Percentiles rank a stretch among this genome's conserved stretches.
These are phyloP conservation scores for Macrocentrus cingulum DNA, from an alignment of 1,140 invertebrate genomes.

Conservation along the genomic window DNA sequence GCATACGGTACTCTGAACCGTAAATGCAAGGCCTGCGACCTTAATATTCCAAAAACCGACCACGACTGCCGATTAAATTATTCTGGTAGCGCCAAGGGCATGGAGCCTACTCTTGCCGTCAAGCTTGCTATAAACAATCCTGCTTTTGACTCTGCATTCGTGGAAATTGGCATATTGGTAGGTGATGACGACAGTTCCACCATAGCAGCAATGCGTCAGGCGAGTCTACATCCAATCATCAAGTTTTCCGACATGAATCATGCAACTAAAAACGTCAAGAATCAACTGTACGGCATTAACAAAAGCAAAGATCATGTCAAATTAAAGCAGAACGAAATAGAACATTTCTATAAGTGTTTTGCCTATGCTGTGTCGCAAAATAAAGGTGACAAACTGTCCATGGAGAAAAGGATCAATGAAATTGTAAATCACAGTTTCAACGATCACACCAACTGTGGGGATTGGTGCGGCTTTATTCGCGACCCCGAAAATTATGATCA, in stretches of 20 bases:
- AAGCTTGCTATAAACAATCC: not conserved
- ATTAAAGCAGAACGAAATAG: not conserved
- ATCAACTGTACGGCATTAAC: not conserved
- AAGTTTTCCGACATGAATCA: constrained; percentile 10
- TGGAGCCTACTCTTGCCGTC: constrained; percentile 12
- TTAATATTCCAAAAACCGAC: not conserved
- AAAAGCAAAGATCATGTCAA: not conserved
- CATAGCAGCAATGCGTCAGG: not conserved
- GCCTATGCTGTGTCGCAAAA: not conserved
- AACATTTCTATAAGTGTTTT: constrained; percentile 4
- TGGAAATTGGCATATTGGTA: constrained; percentile 16
- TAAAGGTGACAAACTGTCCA: not conserved
- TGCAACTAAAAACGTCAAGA: constrained; percentile 2
- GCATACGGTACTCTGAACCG: constrained; percentile 6
- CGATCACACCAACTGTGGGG: not conserved
- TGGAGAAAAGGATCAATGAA: not conserved
- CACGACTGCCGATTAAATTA: constrained; percentile 6
- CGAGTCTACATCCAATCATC: not conserved
- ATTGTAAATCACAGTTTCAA: not conserved
- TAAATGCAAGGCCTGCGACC: constrained; percentile 11
- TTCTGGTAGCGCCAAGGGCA: constrained; percentile 12
- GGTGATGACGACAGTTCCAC: constrained; percentile 12
- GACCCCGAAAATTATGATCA: constrained; percentile 13
- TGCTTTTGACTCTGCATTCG: not conserved
- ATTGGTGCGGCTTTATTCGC: not conserved